phyloP scores from a whole-genome alignment of 2,888 invertebrate species.

The Priocnemis perturbator region DNA sequence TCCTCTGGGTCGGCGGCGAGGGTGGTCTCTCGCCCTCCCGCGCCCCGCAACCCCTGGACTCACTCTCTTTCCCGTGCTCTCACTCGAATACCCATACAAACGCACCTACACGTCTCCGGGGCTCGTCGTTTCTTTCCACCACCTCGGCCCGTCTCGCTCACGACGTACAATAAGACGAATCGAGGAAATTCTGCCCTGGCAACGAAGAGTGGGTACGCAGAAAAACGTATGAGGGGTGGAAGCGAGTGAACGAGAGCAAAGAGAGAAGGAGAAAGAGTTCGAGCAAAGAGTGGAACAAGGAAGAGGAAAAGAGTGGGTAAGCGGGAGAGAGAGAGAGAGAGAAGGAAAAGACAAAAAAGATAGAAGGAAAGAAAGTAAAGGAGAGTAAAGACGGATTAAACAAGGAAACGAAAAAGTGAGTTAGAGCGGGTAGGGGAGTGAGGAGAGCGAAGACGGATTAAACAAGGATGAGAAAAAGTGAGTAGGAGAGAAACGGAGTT shows the following conservation, averaged over 20 bases:
- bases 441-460: background rate
- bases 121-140: background rate
- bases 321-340: background rate
- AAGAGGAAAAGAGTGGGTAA: background rate
- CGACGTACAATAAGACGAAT: slow-evolving; percentile 62
- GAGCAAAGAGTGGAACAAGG: slow-evolving; percentile 9
- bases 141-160: slow-evolving; percentile 9
- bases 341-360: slow-evolving; percentile 11
- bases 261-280: background rate
- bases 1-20: slow-evolving; percentile 51
- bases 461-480: slow-evolving; percentile 4
- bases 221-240: slow-evolving; percentile 7
- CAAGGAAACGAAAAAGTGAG: slow-evolving; percentile 10
- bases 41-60: slow-evolving; percentile 8
- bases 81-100: background rate
- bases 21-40: slow-evolving; percentile 14
- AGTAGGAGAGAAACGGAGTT: background rate
- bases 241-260: background rate
- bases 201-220: slow-evolving; percentile 23
- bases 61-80: too few relatives aligned
- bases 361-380: slow-evolving; percentile 35
- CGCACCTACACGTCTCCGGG: background rate
- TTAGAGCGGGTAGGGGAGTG: background rate
- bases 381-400: slow-evolving; percentile 20
- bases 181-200: slow-evolving; percentile 56